Conservation (phyloP, 2,888 invertebrate genomes). For the Troglohyphantes excavatus region DNA sequence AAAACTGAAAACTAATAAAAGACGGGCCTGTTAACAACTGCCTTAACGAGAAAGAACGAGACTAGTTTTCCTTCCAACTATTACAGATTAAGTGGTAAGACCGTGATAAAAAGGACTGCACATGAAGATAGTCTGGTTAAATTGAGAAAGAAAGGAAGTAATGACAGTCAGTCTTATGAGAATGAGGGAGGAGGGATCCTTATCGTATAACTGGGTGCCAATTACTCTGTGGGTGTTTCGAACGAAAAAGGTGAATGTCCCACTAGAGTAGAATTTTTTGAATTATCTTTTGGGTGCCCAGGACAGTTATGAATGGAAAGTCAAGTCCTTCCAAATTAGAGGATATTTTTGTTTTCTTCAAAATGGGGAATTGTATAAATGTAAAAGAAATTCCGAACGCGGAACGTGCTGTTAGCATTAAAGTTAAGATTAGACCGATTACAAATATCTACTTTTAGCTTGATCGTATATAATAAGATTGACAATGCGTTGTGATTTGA, state of each 20-base stretch:
- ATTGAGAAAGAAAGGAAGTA: constrained; percentile 29
- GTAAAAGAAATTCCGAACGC: too few species aligned
- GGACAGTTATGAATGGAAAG: background rate
- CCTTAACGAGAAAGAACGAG: constrained; percentile 7
- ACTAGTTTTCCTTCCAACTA: constrained; percentile 27
- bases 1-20: constrained; percentile 43
- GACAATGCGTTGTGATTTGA: too few species aligned
- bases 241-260: constrained; percentile 42
- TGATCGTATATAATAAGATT: too few species aligned
- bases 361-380: background rate
- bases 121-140: constrained; percentile 37
- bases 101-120: constrained; percentile 25
- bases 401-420: too few species aligned
- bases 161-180: constrained; percentile 28
- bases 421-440: too few species aligned
- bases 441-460: too few species aligned
- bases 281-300: background rate
- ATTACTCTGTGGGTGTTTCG: constrained; percentile 22
- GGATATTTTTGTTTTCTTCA: background rate
- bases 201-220: constrained; percentile 51
- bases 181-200: constrained; percentile 42
- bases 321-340: background rate
- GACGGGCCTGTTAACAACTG: constrained; percentile 36
- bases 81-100: constrained; percentile 60
- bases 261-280: background rate